phyloP scores from a whole-genome alignment of 2,113 vertebrate species.

The Tetraodon nigroviridis region DNA sequence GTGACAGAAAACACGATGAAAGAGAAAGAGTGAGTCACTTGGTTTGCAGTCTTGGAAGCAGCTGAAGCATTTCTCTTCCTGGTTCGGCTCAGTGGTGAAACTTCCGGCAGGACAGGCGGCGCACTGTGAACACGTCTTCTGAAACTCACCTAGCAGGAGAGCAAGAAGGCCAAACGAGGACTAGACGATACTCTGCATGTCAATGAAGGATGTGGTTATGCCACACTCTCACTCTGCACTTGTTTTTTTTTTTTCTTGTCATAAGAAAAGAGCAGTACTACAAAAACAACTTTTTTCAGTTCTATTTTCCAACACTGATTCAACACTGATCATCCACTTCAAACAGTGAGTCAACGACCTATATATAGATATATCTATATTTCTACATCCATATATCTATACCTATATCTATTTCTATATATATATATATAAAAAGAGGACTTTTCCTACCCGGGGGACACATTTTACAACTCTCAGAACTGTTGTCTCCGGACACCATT shows the following conservation, averaged over 20 bases:
- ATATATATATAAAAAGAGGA: neutral
- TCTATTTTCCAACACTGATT: neutral
- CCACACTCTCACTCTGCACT: neutral
- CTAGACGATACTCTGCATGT: slow-evolving; percentile 38
- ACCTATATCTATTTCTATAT: too few relatives aligned
- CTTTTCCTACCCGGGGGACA: slow-evolving; percentile 58
- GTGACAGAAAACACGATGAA: neutral
- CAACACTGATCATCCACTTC: neutral
- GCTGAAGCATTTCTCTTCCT: slow-evolving; percentile 34
- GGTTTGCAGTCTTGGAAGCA: slow-evolving; percentile 63
- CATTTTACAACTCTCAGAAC: accelerated
- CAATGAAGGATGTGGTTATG: slow-evolving; percentile 72
- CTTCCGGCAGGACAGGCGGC: slow-evolving; percentile 18
- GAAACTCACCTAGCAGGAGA: slow-evolving; percentile 43
- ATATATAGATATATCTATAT: too few relatives aligned
- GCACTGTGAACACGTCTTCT: slow-evolving; percentile 19
- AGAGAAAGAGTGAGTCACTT: slow-evolving; percentile 24
- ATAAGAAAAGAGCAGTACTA: neutral
- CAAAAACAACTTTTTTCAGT: neutral
- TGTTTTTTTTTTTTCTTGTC: slow-evolving; percentile 40
- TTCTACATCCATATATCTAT: too few relatives aligned
- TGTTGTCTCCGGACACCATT: accelerated
- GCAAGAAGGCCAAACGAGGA: slow-evolving; percentile 11
- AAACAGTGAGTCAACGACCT: slow-evolving; percentile 8
- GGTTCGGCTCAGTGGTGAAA: slow-evolving; percentile 38